Evolutionary conservation across 2,113 vertebrate species (phyloP), one percentile per base, ranked within the genome.

Genomic region (Scomber colias): DNA sequence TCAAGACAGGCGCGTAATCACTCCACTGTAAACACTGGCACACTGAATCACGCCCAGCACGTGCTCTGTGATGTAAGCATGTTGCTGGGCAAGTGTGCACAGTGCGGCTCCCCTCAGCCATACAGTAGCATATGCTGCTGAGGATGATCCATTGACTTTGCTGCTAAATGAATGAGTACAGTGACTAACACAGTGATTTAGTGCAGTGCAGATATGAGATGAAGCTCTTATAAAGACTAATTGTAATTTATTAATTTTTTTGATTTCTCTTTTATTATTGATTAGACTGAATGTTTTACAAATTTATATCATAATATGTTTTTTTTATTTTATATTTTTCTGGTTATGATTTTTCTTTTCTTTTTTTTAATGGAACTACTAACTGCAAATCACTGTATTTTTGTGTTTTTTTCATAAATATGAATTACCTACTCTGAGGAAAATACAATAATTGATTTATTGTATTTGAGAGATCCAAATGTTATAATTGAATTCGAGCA

Each of bases 1-100:
- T 86, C 48, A 85, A 92, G 91, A 92, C 83, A 80, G 82, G 84
- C 73, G 77, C 81, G 82, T 87, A 89, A 89, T 89, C 91, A 84
- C 91, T 90, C 92, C 88, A 86, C 81, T 90, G 86, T 92, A 92
- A 92, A 93, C 92, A 92, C 85, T 79, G 84, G 87, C 90, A 88
- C 90, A 85, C 90, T 76, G 92, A 87, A 91, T 90, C 87, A 83
- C 92, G 69, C 90, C 85, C 89, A 89, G 90, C 92, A 91, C 92
- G 92, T 92, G 92, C 92, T 90, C 83, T 83, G 92, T 93, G 92
- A 94, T 93, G 92, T 92, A 91, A 93, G 93, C 92, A 93, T 94
- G 93, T 94, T 94, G 93, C 93, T 94, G 91, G 93, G 93, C 92
- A 93, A 93, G 92, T 91, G 89, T 94, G 92, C 88, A 85, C 84